Percentiles rank a stretch among this genome's conserved stretches.
These are phyloP conservation scores for Pachyrhynchus sulphureomaculatus DNA, from an alignment of 1,140 invertebrate genomes.

Conservation along the genomic window DNA sequence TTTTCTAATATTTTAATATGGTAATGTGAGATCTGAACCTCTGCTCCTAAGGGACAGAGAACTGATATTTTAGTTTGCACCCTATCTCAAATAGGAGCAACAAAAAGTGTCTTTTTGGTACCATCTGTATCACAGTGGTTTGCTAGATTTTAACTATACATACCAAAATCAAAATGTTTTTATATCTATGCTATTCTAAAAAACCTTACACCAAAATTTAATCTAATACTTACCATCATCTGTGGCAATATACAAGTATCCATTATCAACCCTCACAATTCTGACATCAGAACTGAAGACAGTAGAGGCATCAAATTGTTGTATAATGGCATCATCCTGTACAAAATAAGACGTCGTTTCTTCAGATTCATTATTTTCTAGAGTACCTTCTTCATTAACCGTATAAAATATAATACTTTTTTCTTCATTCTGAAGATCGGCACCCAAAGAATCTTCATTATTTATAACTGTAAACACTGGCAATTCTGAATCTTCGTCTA, in stretches of 20 bases:
- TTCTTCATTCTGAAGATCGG: conserved; percentile 2
- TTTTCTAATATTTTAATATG: too few relatives aligned
- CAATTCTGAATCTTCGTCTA: conserved; percentile 9
- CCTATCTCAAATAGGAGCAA: too few relatives aligned
- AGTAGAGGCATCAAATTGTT: conserved; percentile 9
- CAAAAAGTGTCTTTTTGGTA: too few relatives aligned
- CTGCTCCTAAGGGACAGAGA: too few relatives aligned
- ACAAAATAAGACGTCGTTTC: conserved; percentile 8
- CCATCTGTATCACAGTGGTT: too few relatives aligned
- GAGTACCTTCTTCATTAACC: conserved; percentile 14
- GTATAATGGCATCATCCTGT: neutral
- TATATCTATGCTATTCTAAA: too few relatives aligned
- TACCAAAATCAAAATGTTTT: too few relatives aligned
- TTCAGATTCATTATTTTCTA: conserved; percentile 4
- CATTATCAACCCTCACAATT: conserved; percentile 35
- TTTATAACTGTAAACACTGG: conserved; percentile 6
- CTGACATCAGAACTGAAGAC: conserved; percentile 27
- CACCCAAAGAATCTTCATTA: conserved; percentile 4
- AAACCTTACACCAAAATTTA: too few relatives aligned
- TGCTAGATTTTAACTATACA: too few relatives aligned
- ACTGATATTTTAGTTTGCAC: too few relatives aligned
- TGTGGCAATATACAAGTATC: conserved; percentile 28
- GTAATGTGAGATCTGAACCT: too few relatives aligned
- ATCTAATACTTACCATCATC: conserved; percentile 25
- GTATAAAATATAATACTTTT: conserved; percentile 32